These are phyloP conservation scores for Chlorops oryzae DNA, from an alignment of 1,140 invertebrate genomes.

Conservation along the genomic window DNA sequence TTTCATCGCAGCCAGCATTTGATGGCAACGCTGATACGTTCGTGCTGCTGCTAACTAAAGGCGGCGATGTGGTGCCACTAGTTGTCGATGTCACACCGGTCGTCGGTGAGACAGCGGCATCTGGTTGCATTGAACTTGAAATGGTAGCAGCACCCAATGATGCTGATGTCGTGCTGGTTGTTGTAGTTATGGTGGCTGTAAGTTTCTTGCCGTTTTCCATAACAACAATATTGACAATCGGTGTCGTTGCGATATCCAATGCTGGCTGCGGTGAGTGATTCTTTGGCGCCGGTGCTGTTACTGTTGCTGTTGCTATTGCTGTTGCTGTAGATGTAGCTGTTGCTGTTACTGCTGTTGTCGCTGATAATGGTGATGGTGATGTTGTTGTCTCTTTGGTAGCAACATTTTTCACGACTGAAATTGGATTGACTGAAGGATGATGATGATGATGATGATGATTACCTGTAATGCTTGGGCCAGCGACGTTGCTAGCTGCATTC, in stretches of 20 bases:
- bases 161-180: not conserved
- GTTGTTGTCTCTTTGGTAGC: conserved; percentile 15
- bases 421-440: too few relatives aligned
- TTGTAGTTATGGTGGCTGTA: not conserved
- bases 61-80: conserved; percentile 36
- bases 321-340: conserved; percentile 6
- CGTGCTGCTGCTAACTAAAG: conserved; percentile 44
- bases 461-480: too few relatives aligned
- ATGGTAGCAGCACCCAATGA: not conserved
- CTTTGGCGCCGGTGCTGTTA: conserved; percentile 6
- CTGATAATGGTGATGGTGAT: conserved; percentile 13
- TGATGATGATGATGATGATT: too few relatives aligned
- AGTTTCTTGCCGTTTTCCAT: not conserved
- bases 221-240: not conserved
- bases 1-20: conserved; percentile 8
- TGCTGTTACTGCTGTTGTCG: too few relatives aligned
- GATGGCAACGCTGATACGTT: conserved; percentile 15
- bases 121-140: conserved; percentile 16
- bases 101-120: conserved; percentile 26
- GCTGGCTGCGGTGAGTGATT: too few relatives aligned
- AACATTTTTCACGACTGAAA: not conserved
- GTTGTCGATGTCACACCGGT: conserved; percentile 40
- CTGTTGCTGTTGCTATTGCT: conserved; percentile 9
- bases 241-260: not conserved
- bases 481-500: too few relatives aligned